Evolutionary conservation across 2,888 invertebrate species (phyloP).

Genomic region (Agriopis aurantiaria): DNA sequence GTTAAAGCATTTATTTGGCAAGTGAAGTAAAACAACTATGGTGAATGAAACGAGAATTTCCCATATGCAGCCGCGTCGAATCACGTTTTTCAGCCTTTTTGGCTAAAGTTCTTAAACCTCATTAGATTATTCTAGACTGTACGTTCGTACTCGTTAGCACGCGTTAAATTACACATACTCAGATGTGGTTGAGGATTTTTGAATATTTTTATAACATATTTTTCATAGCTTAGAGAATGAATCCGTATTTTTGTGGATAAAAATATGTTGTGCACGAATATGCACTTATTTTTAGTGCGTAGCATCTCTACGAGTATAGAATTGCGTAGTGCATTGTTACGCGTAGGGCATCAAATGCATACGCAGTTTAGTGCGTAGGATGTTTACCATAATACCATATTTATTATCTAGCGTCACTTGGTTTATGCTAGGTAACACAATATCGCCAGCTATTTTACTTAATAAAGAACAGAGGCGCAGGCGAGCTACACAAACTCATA

Average conservation of each 20-base stretch:
- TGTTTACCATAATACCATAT: not conserved
- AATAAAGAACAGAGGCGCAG: not conserved
- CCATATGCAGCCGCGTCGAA: constrained; percentile 4
- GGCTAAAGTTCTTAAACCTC: constrained; percentile 16
- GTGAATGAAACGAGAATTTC: constrained; percentile 2
- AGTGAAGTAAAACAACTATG: constrained; percentile 6
- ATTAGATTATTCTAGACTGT: constrained; percentile 13
- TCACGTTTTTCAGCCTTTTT: constrained; percentile 16
- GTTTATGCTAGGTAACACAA: constrained; percentile 1
- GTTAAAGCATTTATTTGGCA: constrained; percentile 11
- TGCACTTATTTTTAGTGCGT: too few relatives aligned
- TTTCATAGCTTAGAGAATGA: not conserved
- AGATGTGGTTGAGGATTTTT: not conserved
- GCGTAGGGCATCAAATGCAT: too few relatives aligned
- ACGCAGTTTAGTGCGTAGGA: not conserved
- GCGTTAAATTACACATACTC: not conserved
- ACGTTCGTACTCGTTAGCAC: constrained; percentile 16
- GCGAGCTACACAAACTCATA: constrained; percentile 21
- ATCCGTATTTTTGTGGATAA: too few relatives aligned
- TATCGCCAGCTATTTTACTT: constrained; percentile 1
- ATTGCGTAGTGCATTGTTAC: too few relatives aligned
- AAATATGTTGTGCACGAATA: too few relatives aligned
- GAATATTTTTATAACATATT: not conserved
- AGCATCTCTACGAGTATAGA: too few relatives aligned
- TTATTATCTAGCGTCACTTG: not conserved